These are phyloP conservation scores for Alfaro cultratus DNA, from an alignment of 2,797 vertebrate species.

Conservation along the genomic window DNA sequence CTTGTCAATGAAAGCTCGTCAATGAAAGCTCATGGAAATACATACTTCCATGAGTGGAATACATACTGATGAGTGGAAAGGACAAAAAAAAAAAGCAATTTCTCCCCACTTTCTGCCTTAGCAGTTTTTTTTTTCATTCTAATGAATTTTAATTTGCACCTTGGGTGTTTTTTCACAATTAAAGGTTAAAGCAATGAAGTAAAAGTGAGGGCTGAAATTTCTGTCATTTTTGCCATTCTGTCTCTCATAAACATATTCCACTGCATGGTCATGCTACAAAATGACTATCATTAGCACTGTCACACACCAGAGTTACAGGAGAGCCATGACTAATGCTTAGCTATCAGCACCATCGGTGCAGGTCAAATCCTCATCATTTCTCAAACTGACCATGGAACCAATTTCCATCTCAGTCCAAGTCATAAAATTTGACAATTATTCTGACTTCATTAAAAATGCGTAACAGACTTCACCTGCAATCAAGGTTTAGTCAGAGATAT, in stretches of 20 bases:
- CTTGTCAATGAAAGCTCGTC: conserved; percentile 17
- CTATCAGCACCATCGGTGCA: conserved; percentile 84
- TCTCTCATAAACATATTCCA: conserved; percentile 86
- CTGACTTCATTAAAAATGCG: conserved; percentile 95
- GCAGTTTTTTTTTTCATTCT: conserved; percentile 20
- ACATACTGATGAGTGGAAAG: not conserved
- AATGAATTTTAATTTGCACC: conserved; percentile 25
- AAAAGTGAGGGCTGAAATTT: conserved; percentile 73
- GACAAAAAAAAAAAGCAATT: conserved; percentile 25
- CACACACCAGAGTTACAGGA: conserved; percentile 84
- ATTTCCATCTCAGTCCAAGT: conserved; percentile 88
- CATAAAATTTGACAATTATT: conserved; percentile 95
- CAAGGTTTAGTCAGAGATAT: conserved; percentile 87
- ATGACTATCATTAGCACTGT: conserved; percentile 95
- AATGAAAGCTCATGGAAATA: too few species aligned
- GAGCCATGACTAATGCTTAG: conserved; percentile 90
- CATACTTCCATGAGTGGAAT: too few species aligned
- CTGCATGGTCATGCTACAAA: conserved; percentile 87
- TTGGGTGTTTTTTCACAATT: conserved; percentile 37
- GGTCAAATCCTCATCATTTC: conserved; percentile 91
- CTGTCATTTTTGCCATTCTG: conserved; percentile 88
- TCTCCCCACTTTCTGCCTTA: not conserved
- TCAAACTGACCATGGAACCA: conserved; percentile 95
- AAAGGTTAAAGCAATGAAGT: conserved; percentile 67
- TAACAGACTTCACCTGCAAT: conserved; percentile 86